Evolutionary conservation across 2,797 vertebrate species (phyloP).

Genomic region (Galago senegalensis): DNA sequence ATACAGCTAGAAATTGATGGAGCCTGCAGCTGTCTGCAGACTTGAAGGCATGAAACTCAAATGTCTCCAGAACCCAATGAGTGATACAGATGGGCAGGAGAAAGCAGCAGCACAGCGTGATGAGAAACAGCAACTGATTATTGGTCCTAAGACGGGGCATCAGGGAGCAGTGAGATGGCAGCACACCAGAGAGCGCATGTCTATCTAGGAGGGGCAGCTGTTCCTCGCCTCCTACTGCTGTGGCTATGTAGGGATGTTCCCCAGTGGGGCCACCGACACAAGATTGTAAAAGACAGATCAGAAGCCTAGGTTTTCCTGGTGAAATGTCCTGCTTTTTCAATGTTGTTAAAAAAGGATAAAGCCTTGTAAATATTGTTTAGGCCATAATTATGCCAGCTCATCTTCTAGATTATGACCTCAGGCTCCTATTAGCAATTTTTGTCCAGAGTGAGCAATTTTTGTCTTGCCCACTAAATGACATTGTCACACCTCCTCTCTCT

Average conservation of each 20-base stretch:
- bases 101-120: neutral
- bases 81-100: neutral
- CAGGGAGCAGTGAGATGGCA: neutral
- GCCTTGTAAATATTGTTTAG: neutral
- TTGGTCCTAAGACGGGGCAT: neutral
- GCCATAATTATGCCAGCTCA: neutral
- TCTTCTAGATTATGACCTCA: neutral
- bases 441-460: neutral
- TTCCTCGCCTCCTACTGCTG: neutral
- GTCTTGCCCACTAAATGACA: neutral
- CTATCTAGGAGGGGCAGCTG: neutral
- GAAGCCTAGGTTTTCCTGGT: neutral
- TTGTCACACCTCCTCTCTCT: neutral
- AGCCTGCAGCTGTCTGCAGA: neutral
- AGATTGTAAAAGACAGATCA: neutral
- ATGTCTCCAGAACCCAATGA: neutral
- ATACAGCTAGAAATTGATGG: neutral
- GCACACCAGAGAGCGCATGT: neutral
- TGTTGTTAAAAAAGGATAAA: neutral
- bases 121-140: neutral
- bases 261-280: neutral
- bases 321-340: neutral
- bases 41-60: neutral
- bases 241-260: neutral
- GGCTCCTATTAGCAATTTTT: neutral